phyloP scores from a whole-genome alignment of 2,888 invertebrate genomes.

The Oegoconia quadripuncta region DNA sequence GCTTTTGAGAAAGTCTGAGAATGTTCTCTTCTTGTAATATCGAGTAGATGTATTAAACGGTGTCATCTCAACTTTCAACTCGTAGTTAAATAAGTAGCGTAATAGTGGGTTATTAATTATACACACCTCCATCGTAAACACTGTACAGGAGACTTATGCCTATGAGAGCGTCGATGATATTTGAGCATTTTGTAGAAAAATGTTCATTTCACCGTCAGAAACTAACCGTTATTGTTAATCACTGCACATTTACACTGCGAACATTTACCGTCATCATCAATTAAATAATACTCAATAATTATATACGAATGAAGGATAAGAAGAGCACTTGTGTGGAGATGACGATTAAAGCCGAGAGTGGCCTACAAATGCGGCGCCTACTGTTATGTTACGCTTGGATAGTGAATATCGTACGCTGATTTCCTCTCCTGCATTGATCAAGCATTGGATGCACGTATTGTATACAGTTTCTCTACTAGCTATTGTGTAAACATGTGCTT shows the following conservation, averaged over 20 bases:
- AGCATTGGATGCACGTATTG: constrained; percentile 9
- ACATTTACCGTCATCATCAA: not conserved
- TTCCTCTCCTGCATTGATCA: constrained; percentile 21
- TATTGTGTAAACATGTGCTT: constrained; percentile 6
- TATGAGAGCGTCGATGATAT: constrained; percentile 75
- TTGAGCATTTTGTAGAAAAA: constrained; percentile 77
- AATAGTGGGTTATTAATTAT: not conserved
- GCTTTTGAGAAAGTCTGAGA: no score
- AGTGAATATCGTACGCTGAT: constrained; percentile 36
- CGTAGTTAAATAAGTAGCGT: no score
- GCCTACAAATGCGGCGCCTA: constrained; percentile 37
- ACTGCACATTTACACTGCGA: constrained; percentile 27
- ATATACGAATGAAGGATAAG: not conserved
- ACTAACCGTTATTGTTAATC: constrained; percentile 32
- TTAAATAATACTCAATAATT: not conserved
- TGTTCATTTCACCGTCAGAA: constrained; percentile 66
- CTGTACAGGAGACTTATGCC: constrained; percentile 72
- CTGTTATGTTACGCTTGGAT: constrained; percentile 53
- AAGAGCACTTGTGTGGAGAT: constrained; percentile 24
- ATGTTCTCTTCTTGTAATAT: no score
- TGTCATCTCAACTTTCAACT: no score
- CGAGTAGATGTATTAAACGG: no score
- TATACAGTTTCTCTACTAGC: not conserved
- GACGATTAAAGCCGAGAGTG: constrained; percentile 29
- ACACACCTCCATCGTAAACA: constrained; percentile 72